Conservation (phyloP, 1,140 invertebrate species). For the Ips typographus region DNA sequence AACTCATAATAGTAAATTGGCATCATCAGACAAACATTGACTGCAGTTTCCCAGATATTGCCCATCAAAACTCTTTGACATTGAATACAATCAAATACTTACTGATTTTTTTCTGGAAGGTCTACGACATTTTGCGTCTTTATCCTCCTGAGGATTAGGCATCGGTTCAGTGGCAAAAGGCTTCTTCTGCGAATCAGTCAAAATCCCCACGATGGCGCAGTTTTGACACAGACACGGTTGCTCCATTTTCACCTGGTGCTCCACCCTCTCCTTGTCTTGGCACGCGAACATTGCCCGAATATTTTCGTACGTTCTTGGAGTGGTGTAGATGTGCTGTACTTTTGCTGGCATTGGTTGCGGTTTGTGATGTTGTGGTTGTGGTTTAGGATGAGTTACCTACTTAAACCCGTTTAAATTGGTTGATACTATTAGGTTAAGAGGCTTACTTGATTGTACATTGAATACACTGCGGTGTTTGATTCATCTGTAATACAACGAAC, state of each 20-base stretch:
- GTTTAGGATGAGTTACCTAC: neutral
- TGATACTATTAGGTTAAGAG: neutral
- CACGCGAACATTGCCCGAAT: slow-evolving; percentile 37
- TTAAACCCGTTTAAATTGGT: neutral
- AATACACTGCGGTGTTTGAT: slow-evolving; percentile 18
- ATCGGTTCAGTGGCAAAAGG: slow-evolving; percentile 38
- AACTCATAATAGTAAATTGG: too few species aligned
- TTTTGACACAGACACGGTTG: slow-evolving; percentile 42
- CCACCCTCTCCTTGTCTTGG: slow-evolving; percentile 22
- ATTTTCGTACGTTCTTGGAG: slow-evolving; percentile 34
- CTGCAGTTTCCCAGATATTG: too few species aligned
- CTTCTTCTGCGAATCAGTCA: slow-evolving; percentile 42
- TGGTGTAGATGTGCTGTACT: slow-evolving; percentile 39
- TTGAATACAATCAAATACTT: neutral
- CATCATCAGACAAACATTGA: too few species aligned
- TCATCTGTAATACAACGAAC: neutral
- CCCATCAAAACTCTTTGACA: neutral
- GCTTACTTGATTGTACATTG: slow-evolving; percentile 18
- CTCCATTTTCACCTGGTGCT: slow-evolving; percentile 22
- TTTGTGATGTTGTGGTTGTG: slow-evolving; percentile 3
- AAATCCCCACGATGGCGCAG: slow-evolving; percentile 40
- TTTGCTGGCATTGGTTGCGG: neutral
- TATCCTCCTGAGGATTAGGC: slow-evolving; percentile 22
- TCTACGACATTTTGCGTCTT: slow-evolving; percentile 1
- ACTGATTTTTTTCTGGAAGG: slow-evolving; percentile 29